phyloP scores from a whole-genome alignment of 2,797 vertebrate genomes.

The Delichon dasypus region DNA sequence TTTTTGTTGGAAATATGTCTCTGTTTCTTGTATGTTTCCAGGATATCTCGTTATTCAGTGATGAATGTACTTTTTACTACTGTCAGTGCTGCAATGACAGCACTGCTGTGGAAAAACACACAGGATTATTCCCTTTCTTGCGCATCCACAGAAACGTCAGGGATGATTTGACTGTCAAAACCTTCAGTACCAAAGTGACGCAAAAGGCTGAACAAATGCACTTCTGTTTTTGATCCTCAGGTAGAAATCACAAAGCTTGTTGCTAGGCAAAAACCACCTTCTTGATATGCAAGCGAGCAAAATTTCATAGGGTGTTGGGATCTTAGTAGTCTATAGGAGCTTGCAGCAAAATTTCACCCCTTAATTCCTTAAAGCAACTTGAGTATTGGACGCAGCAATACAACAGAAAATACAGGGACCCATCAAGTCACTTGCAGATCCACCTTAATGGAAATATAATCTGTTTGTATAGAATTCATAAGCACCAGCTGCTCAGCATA shows the following conservation, averaged over 20 bases:
- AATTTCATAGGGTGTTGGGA: not conserved
- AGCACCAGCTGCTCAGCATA: not conserved
- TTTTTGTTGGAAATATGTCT: not conserved
- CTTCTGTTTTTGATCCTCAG: not conserved
- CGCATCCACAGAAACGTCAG: slow-evolving; percentile 36
- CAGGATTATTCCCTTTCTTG: slow-evolving; percentile 14
- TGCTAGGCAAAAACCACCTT: not conserved
- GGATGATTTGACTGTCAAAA: slow-evolving; percentile 36
- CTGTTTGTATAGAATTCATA: not conserved
- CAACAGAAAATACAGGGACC: not conserved
- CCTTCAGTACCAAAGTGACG: not conserved
- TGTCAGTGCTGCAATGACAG: not conserved
- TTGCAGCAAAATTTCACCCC: not conserved
- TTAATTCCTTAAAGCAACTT: not conserved
- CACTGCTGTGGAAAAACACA: not conserved
- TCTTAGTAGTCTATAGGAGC: not conserved
- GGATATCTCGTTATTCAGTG: not conserved
- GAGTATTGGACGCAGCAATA: not conserved
- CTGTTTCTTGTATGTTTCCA: not conserved
- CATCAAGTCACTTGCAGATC: not conserved
- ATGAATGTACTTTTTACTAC: not conserved
- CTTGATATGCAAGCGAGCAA: not conserved
- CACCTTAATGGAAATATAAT: not conserved
- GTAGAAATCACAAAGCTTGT: not conserved
- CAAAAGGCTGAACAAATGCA: slow-evolving; percentile 17